Evolutionary conservation across 2,888 invertebrate genomes (phyloP).

Genomic region (Toxonevra muliebris): DNA sequence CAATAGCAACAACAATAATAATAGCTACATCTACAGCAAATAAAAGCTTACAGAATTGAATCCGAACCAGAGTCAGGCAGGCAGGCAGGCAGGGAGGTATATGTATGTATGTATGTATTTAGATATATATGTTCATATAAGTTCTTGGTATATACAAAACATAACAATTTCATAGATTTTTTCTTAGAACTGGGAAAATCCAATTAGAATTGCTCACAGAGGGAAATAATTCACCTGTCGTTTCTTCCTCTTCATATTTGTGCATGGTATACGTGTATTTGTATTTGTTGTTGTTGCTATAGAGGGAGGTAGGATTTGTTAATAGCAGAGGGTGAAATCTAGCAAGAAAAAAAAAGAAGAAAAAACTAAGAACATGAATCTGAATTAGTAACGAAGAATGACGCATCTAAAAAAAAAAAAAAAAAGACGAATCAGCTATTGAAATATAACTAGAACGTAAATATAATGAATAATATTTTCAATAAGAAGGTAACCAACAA

Average conservation of each 20-base stretch:
- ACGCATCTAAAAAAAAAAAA: not conserved
- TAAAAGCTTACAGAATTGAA: not conserved
- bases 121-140: too few relatives aligned
- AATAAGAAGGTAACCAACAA: too few relatives aligned
- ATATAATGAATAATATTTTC: not conserved
- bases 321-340: not conserved
- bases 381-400: not conserved
- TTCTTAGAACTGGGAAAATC: conserved; percentile 60
- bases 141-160: too few relatives aligned
- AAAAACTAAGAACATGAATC: not conserved
- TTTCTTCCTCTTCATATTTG: not conserved
- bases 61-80: not conserved
- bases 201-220: conserved; percentile 50
- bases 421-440: too few relatives aligned
- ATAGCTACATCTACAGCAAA: not conserved
- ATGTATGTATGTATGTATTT: conserved; percentile 4
- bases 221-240: conserved; percentile 38
- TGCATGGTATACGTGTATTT: too few relatives aligned
- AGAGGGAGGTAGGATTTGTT: not conserved
- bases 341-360: not conserved
- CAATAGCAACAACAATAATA: conserved; percentile 13
- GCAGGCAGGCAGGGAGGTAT: not conserved
- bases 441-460: too few relatives aligned
- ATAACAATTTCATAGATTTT: conserved; percentile 49
- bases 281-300: not conserved